Evolutionary conservation across 2,797 vertebrate genomes (phyloP).

Genomic region (Mallotus villosus): DNA sequence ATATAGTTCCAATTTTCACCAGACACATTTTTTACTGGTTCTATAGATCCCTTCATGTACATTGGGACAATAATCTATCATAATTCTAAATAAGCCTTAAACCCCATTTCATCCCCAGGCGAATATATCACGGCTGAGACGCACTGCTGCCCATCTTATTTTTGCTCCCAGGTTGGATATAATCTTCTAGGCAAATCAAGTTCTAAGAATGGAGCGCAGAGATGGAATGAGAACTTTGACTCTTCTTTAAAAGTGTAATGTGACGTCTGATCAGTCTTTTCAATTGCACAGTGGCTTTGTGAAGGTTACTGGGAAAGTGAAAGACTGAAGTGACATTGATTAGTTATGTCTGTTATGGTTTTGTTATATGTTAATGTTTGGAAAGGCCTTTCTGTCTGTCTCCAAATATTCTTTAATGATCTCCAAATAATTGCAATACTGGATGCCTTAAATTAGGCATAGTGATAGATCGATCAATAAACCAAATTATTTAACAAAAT

Average conservation of each 20-base stretch:
- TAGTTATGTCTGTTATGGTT: background rate
- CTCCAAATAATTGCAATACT: no score
- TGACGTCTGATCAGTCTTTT: background rate
- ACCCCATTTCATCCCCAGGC: slow-evolving; percentile 44
- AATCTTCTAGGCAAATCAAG: background rate
- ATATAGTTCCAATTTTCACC: slow-evolving; percentile 44
- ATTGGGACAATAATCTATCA: slow-evolving; percentile 49
- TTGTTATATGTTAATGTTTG: background rate
- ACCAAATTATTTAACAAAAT: no score
- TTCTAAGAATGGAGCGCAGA: background rate
- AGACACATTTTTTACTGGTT: slow-evolving; percentile 43
- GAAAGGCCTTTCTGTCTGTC: no score
- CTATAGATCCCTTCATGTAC: slow-evolving; percentile 55
- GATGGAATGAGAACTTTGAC: slow-evolving; percentile 13
- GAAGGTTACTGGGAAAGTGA: background rate
- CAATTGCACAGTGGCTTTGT: background rate
- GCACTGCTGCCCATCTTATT: background rate
- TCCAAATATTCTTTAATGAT: no score
- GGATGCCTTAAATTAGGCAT: no score
- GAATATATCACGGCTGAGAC: slow-evolving; percentile 36
- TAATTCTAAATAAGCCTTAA: slow-evolving; percentile 58
- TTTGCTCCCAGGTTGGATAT: background rate
- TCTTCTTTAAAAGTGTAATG: background rate
- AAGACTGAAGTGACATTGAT: background rate
- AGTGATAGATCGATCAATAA: no score